Evolutionary conservation across 53 echinoderm and acorn worm genomes (phyloP), one percentile per base, ranked within the genome.

Genomic region (Holothuria leucospilota): DNA sequence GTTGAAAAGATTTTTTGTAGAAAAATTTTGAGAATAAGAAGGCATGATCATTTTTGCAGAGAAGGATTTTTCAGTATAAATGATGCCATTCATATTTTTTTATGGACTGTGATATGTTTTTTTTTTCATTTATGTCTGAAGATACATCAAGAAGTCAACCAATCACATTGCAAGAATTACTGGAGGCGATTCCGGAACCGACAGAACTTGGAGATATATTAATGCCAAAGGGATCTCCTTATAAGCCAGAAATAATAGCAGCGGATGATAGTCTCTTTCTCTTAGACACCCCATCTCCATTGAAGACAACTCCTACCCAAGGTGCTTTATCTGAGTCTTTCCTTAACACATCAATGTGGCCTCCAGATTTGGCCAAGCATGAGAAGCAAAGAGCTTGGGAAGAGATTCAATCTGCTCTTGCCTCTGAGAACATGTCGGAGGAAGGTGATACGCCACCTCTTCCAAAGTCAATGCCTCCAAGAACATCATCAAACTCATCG

Each of bases 141-240:
- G 56, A 56, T 18, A 16, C 56, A 56, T 56, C 27, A 75, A 53
- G 75, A 51, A 75, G 27, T 15, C 75, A 75, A 75, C 75, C 49
- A 13, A 24, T 75, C 69, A 96, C 92, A 3, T 89, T 96, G 21
- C 92, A 92, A 78, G 92, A 96, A 49, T 92, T 96, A 77, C 25
- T 96, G 38, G 89, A 89, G 51, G 88, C 90, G 4, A 87, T 94
- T 5, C 92, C 91, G 14, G 51, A 21, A 15, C 87, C 82, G 14
- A 75, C 11, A 10, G 75, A 75, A 51, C 52, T 27, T 25, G 67
- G 60, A 53, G 68, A 61, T 34, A 20, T 72, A 38, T 21, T 46
- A 2, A 46, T 23, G 18, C 51, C 10, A 14, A 46, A 75, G 23
- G 13, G 52, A 26, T 69, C 88, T 34, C 38, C 56, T 58, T 13